Evolutionary conservation across 2,888 invertebrate genomes (phyloP).

Genomic region (Acanthacorydalis orientalis): DNA sequence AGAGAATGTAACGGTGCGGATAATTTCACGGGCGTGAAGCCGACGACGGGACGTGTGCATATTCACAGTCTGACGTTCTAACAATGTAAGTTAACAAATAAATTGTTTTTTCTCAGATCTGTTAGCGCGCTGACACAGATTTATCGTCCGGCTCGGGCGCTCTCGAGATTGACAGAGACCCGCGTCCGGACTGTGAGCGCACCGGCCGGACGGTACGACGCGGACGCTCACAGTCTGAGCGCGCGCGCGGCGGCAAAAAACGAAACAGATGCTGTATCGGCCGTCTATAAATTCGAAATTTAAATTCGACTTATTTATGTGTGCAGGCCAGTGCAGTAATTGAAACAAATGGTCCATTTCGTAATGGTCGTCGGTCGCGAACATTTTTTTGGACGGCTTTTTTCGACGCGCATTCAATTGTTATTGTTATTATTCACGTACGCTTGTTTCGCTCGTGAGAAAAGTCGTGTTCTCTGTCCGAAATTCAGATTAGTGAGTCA

Average conservation of each 20-base stretch:
- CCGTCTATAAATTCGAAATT: constrained; percentile 18
- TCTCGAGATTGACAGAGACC: constrained; percentile 22
- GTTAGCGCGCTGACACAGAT: constrained; percentile 19
- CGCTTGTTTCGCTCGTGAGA: not conserved
- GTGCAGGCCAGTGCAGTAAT: not conserved
- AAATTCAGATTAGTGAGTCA: not conserved
- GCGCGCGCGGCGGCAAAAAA: too few species aligned
- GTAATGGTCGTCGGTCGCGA: not conserved
- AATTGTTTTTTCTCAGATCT: constrained; percentile 26
- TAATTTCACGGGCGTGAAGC: constrained; percentile 13
- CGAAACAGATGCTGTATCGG: constrained; percentile 5
- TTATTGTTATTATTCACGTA: constrained; percentile 1
- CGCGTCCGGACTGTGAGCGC: not conserved
- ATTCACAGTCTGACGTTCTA: too few species aligned
- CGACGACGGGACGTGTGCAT: constrained; percentile 7
- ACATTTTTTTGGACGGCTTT: not conserved
- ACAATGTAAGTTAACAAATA: constrained; percentile 17
- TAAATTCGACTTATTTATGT: constrained; percentile 17
- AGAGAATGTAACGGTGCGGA: constrained; percentile 14
- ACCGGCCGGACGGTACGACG: not conserved
- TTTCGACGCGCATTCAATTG: not conserved
- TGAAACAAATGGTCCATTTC: not conserved
- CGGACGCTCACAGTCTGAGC: not conserved
- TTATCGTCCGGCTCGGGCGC: constrained; percentile 20
- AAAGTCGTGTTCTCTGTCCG: constrained; percentile 1